These are phyloP conservation scores for Isichthys henryi DNA, from an alignment of 2,113 vertebrate species.

Conservation along the genomic window DNA sequence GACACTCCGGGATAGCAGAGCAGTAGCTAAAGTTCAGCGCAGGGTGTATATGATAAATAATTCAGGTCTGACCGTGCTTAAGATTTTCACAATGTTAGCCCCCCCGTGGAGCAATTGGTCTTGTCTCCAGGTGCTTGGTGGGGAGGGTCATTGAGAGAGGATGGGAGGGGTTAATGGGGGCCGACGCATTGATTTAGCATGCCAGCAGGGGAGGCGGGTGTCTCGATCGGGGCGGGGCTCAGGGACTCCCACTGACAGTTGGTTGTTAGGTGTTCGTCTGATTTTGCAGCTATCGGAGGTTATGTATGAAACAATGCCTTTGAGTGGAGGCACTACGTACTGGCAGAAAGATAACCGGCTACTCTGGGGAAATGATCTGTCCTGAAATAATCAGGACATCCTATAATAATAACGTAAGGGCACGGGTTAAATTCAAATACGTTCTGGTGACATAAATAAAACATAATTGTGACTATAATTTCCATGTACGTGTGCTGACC, in stretches of 20 bases:
- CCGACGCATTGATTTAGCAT: background rate
- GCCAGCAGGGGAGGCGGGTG: background rate
- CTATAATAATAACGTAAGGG: slow-evolving; percentile 37
- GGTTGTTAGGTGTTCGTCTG: slow-evolving; percentile 28
- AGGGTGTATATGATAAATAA: slow-evolving; percentile 52
- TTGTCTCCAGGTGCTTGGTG: slow-evolving; percentile 49
- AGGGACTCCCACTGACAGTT: slow-evolving; percentile 23
- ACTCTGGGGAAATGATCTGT: slow-evolving; percentile 38
- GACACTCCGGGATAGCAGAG: background rate
- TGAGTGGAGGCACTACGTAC: slow-evolving; percentile 34
- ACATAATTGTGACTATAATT: slow-evolving; percentile 20
- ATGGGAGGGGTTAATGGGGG: slow-evolving; percentile 42
- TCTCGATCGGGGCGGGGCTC: slow-evolving; percentile 21
- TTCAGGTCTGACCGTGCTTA: slow-evolving; percentile 39
- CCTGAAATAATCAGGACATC: slow-evolving; percentile 44
- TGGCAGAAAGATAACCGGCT: slow-evolving; percentile 21
- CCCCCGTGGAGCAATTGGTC: slow-evolving; percentile 17
- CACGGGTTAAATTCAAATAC: slow-evolving; percentile 34
- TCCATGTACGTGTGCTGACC: background rate
- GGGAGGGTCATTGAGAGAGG: slow-evolving; percentile 53
- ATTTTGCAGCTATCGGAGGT: slow-evolving; percentile 35
- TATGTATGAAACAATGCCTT: slow-evolving; percentile 28
- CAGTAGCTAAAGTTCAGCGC: slow-evolving; percentile 61
- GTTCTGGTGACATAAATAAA: slow-evolving; percentile 39
- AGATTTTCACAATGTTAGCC: slow-evolving; percentile 29